A percentile compares a stretch with the other conserved stretches of the same genome.
phyloP scores from a whole-genome alignment of 2,113 vertebrate genomes.

The Gavialis gangeticus region DNA sequence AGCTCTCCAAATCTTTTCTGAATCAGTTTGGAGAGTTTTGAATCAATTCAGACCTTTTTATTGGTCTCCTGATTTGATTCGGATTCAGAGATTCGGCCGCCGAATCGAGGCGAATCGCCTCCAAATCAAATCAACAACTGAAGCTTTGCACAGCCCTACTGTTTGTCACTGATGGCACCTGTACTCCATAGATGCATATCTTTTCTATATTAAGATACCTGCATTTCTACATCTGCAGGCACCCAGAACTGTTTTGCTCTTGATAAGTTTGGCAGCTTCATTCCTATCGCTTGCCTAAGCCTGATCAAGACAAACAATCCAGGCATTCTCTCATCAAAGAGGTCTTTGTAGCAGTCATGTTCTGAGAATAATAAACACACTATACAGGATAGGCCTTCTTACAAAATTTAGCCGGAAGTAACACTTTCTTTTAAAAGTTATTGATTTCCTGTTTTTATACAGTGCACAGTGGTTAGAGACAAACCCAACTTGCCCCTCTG shows the following conservation, averaged over 20 bases:
- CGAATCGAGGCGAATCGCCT: too few species aligned
- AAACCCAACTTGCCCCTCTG: neutral
- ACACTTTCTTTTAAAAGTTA: neutral
- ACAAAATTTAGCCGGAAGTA: neutral
- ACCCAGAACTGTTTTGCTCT: neutral
- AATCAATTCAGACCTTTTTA: too few species aligned
- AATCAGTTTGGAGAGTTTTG: too few species aligned
- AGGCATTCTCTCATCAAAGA: neutral
- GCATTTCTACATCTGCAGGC: neutral
- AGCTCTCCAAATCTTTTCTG: too few species aligned
- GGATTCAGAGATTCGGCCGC: too few species aligned
- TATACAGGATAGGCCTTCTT: neutral
- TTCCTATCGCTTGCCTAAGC: neutral
- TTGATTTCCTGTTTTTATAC: neutral
- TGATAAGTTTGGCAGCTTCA: conserved; percentile 2
- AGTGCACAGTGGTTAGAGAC: neutral
- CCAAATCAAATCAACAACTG: too few species aligned
- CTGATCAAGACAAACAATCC: neutral
- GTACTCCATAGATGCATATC: neutral
- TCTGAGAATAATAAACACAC: neutral
- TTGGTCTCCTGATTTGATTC: too few species aligned
- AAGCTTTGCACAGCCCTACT: too few species aligned
- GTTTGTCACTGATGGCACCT: neutral
- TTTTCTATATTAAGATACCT: neutral
- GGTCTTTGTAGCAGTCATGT: neutral